Base-by-base conservation (phyloP, 2,888 invertebrate species). In the Agriotes lineatus region DNA sequence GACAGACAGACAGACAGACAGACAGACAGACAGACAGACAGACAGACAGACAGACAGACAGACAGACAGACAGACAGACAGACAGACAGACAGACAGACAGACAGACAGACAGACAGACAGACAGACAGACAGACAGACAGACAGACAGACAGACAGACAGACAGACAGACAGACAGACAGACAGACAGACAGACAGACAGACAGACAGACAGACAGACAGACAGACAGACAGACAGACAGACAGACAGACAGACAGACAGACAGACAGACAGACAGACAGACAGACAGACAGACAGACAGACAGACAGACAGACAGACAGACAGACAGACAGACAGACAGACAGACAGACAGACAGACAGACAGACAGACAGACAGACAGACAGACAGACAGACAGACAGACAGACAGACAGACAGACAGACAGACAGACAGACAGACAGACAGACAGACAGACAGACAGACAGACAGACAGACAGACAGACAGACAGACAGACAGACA, bases 1-100 rank as follows among this genome's bases (percentile, higher is more conserved):
- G 48, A 48, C 48, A 48, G 48, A 48, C 48, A 48, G 48, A 48
- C 48, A 48, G 48, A 48, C 48, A 48, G 48, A 48, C 48, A 48
- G 48, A 48, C 48, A 48, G 48, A 48, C 48, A 48, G 48, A 48
- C 48, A 48, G 48, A 48, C 48, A 48, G 48, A 48, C 48, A 48
- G 48, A 48, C 48, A 48, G 48, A 48, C 48, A 48, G 48, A 48
- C 48, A 48, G 48, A 48, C 48, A 48, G 48, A 48, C 48, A 48
- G 48, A 48, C 48, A 48, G 48, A 48, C 48, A 48, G 48, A 48
- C 48, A 48, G 48, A 48, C 48, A 48, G 48, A 48, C 48, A 48
- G 48, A 48, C 48, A 48, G 48, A 48, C 48, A 48, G 48, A 48
- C 48, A 48, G 48, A 48, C 48, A 48, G 48, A 48, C 48, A 48